Evolutionary conservation across 2,113 vertebrate genomes (phyloP).

Genomic region (Piprites chloris): DNA sequence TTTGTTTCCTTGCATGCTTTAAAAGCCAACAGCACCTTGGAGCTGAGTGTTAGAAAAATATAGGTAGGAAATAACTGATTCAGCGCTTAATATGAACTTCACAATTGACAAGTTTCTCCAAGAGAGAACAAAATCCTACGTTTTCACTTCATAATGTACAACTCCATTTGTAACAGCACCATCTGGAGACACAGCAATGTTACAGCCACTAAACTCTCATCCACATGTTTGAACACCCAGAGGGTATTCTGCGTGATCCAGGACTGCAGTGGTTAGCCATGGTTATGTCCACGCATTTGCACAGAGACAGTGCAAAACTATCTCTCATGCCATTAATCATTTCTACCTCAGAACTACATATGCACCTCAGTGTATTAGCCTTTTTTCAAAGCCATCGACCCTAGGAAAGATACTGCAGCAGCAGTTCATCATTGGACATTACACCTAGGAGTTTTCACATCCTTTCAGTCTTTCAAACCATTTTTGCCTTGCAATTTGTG

Average conservation of each 20-base stretch:
- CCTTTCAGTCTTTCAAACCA: neutral
- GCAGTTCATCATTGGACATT: neutral
- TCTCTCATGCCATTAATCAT: neutral
- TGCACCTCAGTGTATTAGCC: neutral
- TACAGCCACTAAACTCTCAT: neutral
- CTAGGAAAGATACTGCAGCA: neutral
- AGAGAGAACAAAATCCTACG: neutral
- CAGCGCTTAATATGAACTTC: neutral
- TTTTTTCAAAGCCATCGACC: neutral
- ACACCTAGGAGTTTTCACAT: neutral
- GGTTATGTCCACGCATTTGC: neutral
- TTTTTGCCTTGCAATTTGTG: neutral
- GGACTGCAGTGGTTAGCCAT: neutral
- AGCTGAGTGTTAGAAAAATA: accelerated
- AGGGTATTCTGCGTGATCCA: accelerated
- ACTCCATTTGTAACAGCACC: neutral
- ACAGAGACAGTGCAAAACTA: neutral
- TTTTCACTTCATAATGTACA: neutral
- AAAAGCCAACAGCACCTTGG: neutral
- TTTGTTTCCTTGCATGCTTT: neutral
- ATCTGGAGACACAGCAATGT: neutral
- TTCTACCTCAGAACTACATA: neutral
- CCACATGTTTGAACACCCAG: accelerated
- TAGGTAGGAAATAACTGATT: neutral
- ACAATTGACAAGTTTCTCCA: neutral